Conservation (phyloP, 2,797 vertebrate genomes). For the Macropus fuliginosus region DNA sequence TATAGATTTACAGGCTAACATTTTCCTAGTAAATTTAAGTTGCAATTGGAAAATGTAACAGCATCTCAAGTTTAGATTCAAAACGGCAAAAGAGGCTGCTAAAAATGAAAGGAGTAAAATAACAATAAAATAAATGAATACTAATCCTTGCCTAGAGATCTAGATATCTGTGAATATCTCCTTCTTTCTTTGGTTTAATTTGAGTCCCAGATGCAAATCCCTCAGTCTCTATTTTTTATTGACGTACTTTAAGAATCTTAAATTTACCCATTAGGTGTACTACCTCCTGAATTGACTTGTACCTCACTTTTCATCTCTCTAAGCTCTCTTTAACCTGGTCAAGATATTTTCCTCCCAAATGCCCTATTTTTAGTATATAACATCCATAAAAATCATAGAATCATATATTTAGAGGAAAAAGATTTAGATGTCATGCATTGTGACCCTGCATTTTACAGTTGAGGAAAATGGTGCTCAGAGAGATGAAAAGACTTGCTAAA, state of each 20-base stretch:
- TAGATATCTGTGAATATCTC: not conserved
- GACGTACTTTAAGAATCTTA: not conserved
- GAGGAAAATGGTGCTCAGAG: not conserved
- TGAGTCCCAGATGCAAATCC: not conserved
- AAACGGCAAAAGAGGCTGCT: slow-evolving; percentile 1
- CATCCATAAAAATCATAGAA: not conserved
- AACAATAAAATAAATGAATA: not conserved
- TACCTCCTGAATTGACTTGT: not conserved
- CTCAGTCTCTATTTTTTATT: not conserved
- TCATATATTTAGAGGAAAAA: not conserved
- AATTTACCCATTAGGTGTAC: not conserved
- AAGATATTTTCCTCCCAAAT: slow-evolving; percentile 38
- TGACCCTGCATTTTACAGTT: not conserved
- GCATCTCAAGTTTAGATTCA: slow-evolving; percentile 9
- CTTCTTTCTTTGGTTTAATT: not conserved
- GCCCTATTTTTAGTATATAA: slow-evolving; percentile 14
- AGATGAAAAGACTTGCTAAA: not conserved
- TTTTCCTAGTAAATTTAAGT: slow-evolving; percentile 3
- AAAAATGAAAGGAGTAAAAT: slow-evolving; percentile 23
- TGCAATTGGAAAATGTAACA: slow-evolving; percentile 19
- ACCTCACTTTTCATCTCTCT: not conserved
- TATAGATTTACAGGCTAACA: slow-evolving; percentile 25
- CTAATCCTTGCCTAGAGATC: not conserved
- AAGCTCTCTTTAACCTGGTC: not conserved
- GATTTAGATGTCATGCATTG: not conserved